These are phyloP conservation scores for Chrysogorgia sp. DNA, from an alignment of 92 coral and sea anemone species.

Conservation along the genomic window DNA sequence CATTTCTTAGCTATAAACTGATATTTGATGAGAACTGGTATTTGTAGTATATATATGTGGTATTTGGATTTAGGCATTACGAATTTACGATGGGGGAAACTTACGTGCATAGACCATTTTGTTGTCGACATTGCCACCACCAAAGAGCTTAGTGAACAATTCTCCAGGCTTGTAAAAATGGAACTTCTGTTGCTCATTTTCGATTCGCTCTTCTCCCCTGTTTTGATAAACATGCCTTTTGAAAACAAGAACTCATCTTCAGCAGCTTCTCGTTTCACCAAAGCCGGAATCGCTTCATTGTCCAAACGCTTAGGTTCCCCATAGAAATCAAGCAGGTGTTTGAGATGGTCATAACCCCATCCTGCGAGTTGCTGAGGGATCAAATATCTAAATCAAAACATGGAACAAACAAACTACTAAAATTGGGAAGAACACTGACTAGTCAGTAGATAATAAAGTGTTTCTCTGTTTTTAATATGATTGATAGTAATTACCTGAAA, in stretches of 20 bases:
- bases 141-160: too few relatives aligned
- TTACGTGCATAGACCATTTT: too few relatives aligned
- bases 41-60: too few relatives aligned
- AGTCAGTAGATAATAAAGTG: not conserved
- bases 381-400: constrained; percentile 7
- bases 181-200: constrained; percentile 31
- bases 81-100: too few relatives aligned
- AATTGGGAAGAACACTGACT: not conserved
- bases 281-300: constrained; percentile 10
- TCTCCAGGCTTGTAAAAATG: too few relatives aligned
- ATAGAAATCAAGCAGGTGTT: constrained; percentile 18
- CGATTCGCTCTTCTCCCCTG: constrained; percentile 26
- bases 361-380: constrained; percentile 28
- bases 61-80: too few relatives aligned
- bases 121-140: too few relatives aligned
- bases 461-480: not conserved
- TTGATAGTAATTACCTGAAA: not conserved
- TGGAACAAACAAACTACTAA: too few relatives aligned
- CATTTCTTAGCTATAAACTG: too few relatives aligned
- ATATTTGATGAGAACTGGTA: too few relatives aligned
- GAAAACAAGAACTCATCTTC: constrained; percentile 33
- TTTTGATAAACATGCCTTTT: constrained; percentile 27
- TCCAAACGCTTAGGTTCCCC: constrained; percentile 15
- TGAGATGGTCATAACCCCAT: constrained; percentile 31
- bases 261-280: constrained; percentile 29